Conservation (phyloP, 2,888 invertebrate species). For the Linnaemya tessellans region DNA sequence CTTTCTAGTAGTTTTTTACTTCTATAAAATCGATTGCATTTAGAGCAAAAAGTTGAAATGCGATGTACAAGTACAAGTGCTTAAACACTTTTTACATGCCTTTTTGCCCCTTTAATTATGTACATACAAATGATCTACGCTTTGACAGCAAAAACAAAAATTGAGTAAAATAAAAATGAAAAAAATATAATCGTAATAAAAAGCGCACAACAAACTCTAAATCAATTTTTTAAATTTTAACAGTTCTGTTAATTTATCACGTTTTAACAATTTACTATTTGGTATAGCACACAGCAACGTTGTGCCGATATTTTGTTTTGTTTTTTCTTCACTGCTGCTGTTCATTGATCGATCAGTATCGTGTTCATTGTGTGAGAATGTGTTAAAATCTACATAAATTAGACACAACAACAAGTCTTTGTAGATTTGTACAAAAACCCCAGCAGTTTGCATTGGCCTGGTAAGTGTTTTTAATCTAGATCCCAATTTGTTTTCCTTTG, state of each 20-base stretch:
- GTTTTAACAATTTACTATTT: constrained; percentile 65
- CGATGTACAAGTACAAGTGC: constrained; percentile 30
- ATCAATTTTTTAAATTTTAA: constrained; percentile 52
- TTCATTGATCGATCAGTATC: constrained; percentile 56
- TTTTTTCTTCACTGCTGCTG: constrained; percentile 7
- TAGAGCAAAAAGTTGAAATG: constrained; percentile 42
- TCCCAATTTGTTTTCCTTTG: constrained; percentile 40
- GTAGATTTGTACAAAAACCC: background rate
- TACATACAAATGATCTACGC: background rate
- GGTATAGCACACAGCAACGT: constrained; percentile 1
- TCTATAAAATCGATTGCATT: constrained; percentile 34
- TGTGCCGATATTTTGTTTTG: constrained; percentile 12
- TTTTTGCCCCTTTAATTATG: constrained; percentile 31
- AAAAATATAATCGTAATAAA: constrained; percentile 31
- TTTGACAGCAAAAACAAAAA: constrained; percentile 30
- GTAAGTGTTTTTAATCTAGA: constrained; percentile 21
- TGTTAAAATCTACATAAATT: constrained; percentile 43
- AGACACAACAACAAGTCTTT: constrained; percentile 19
- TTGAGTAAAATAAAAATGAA: background rate
- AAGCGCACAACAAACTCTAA: constrained; percentile 17
- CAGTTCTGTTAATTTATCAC: constrained; percentile 62
- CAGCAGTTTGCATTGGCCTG: constrained; percentile 8
- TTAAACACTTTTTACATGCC: constrained; percentile 50
- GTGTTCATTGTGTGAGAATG: constrained; percentile 32
- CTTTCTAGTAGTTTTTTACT: constrained; percentile 9